Conservation (phyloP, 2,797 vertebrate species). For the Melanotaenia boesemani region DNA sequence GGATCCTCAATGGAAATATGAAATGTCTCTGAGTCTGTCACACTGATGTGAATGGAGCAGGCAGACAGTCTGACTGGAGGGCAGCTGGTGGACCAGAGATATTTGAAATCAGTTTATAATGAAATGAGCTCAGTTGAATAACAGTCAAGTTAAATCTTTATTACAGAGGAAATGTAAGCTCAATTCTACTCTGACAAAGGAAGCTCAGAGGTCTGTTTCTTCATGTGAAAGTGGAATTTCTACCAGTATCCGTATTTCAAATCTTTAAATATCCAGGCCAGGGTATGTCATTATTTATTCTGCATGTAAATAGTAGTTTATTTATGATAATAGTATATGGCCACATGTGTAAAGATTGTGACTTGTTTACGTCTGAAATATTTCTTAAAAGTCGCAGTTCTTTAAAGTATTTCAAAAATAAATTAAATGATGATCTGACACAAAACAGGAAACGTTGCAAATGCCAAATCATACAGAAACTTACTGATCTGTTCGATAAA, state of each 20-base stretch:
- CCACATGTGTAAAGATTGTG: constrained; percentile 15
- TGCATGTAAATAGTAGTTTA: constrained; percentile 14
- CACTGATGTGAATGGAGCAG: constrained; percentile 49
- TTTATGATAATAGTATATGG: not conserved
- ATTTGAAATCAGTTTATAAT: constrained; percentile 57
- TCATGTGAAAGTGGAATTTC: not conserved
- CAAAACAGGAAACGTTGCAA: too few relatives aligned
- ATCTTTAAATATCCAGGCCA: not conserved
- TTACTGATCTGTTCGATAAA: too few relatives aligned
- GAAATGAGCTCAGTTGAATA: constrained; percentile 52
- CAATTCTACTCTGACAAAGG: not conserved
- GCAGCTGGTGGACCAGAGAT: constrained; percentile 49
- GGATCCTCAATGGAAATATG: constrained; percentile 29
- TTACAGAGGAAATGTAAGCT: constrained; percentile 29
- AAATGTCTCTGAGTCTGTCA: constrained; percentile 14
- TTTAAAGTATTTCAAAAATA: too few relatives aligned
- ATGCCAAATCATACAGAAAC: too few relatives aligned
- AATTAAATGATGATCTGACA: too few relatives aligned
- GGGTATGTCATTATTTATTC: constrained; percentile 3
- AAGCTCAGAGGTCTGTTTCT: not conserved
- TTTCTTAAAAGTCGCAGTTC: not conserved
- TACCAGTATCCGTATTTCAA: constrained; percentile 5
- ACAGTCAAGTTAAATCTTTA: constrained; percentile 51
- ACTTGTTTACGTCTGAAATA: constrained; percentile 23
- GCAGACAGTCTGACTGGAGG: constrained; percentile 40